Percentiles rank a stretch among this genome's conserved stretches.
phyloP scores from a whole-genome alignment of 2,888 invertebrate species.

The Parthenolecanium corni region DNA sequence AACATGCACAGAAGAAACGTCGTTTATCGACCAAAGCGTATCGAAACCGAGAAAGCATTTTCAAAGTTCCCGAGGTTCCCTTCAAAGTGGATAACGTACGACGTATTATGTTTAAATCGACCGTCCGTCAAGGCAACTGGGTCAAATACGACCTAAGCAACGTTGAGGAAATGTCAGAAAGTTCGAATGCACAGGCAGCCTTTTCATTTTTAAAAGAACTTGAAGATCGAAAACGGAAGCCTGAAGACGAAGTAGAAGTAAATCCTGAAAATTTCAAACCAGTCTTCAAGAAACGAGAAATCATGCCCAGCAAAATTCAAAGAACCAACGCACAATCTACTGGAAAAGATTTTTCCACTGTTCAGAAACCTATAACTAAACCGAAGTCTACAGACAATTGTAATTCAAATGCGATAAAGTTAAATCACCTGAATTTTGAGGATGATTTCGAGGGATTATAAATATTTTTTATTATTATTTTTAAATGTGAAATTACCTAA shows the following conservation, averaged over 20 bases:
- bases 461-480: too few species aligned
- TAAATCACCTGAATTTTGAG: slow-evolving; percentile 12
- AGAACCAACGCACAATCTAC: not conserved
- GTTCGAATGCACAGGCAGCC: slow-evolving; percentile 29
- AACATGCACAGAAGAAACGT: not conserved
- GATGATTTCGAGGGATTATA: too few species aligned
- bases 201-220: slow-evolving; percentile 30
- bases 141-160: slow-evolving; percentile 30
- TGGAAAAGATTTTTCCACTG: not conserved
- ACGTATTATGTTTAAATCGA: slow-evolving; percentile 13
- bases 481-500: too few species aligned
- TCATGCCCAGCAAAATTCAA: not conserved
- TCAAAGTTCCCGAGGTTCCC: slow-evolving; percentile 17
- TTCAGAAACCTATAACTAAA: not conserved
- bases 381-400: not conserved
- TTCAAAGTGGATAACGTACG: not conserved
- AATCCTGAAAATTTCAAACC: slow-evolving; percentile 9
- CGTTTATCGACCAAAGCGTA: slow-evolving; percentile 4
- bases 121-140: slow-evolving; percentile 21
- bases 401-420: not conserved
- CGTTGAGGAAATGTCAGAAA: slow-evolving; percentile 30
- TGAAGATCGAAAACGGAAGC: slow-evolving; percentile 22
- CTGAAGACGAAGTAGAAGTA: not conserved
- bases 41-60: slow-evolving; percentile 26
- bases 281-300: slow-evolving; percentile 13